phyloP scores from a whole-genome alignment of 1,140 invertebrate genomes.

The Trissolcus basalis region DNA sequence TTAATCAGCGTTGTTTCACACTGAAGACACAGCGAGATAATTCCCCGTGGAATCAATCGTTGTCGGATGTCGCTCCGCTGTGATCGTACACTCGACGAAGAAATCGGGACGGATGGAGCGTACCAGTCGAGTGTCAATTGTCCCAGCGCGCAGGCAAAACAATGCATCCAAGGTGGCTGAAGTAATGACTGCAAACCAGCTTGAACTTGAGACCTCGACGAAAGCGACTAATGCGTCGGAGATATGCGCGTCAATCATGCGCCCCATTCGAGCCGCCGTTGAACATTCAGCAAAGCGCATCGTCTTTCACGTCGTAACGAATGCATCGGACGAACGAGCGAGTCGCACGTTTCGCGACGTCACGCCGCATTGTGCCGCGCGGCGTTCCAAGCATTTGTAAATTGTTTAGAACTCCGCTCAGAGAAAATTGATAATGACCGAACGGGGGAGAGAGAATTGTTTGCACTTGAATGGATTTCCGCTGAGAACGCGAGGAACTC shows the following conservation, averaged over 20 bases:
- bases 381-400: conserved; percentile 30
- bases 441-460: conserved; percentile 4
- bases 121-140: conserved; percentile 47
- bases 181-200: conserved; percentile 46
- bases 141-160: conserved; percentile 37
- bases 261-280: conserved; percentile 30
- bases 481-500: neutral
- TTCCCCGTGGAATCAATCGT: conserved; percentile 2
- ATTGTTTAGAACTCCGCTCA: conserved; percentile 36
- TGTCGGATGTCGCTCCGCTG: conserved; percentile 8
- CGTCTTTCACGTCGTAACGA: conserved; percentile 47
- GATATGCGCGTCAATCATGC: conserved; percentile 63
- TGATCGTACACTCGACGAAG: conserved; percentile 19
- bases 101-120: conserved; percentile 36
- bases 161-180: conserved; percentile 42
- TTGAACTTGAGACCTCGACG: conserved; percentile 52
- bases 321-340: conserved; percentile 28
- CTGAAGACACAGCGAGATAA: conserved; percentile 1
- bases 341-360: conserved; percentile 36
- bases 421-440: conserved; percentile 37
- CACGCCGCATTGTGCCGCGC: conserved; percentile 27
- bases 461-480: conserved; percentile 8
- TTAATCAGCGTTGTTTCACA: conserved; percentile 18
- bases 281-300: conserved; percentile 30
- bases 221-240: conserved; percentile 57